Percentiles rank a stretch among this genome's conserved stretches.
phyloP scores from a whole-genome alignment of 1,140 invertebrate species.

The Heliconius congener region DNA sequence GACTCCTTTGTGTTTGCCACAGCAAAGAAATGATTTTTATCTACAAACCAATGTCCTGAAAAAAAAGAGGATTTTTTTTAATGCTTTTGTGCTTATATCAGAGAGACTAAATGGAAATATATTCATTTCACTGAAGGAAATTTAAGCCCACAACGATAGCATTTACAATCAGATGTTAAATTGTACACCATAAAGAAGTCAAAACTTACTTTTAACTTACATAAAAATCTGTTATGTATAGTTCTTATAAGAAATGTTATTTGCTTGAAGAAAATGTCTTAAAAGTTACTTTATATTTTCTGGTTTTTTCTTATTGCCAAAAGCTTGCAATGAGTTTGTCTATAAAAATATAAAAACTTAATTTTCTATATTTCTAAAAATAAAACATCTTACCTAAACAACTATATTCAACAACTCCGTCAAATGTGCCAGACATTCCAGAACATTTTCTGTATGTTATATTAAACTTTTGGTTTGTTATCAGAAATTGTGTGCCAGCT shows the following conservation, averaged over 20 bases:
- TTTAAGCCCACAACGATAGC: no score
- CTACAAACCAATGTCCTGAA: conserved; percentile 94
- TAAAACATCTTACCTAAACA: conserved; percentile 85
- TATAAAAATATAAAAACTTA: no score
- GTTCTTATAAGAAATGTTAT: background rate
- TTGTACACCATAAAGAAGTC: no score
- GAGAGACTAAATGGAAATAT: no score
- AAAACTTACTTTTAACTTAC: no score
- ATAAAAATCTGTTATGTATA: no score
- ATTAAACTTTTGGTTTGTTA: conserved; percentile 98
- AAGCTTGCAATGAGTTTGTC: background rate
- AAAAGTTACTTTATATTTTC: background rate
- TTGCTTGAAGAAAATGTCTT: background rate
- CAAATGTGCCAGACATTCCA: conserved; percentile 91
- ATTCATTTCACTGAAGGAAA: no score
- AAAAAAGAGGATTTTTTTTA: conserved; percentile 29
- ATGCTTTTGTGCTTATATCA: no score
- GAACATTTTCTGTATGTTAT: conserved; percentile 95
- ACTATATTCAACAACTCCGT: conserved; percentile 95
- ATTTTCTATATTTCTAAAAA: background rate
- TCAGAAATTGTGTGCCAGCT: conserved; percentile 96
- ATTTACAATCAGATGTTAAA: no score
- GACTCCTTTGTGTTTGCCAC: conserved; percentile 97
- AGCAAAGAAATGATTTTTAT: conserved; percentile 97
- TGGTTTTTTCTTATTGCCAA: background rate